Conservation (phyloP, 2,113 vertebrate species). For the Hystrix brachyura region DNA sequence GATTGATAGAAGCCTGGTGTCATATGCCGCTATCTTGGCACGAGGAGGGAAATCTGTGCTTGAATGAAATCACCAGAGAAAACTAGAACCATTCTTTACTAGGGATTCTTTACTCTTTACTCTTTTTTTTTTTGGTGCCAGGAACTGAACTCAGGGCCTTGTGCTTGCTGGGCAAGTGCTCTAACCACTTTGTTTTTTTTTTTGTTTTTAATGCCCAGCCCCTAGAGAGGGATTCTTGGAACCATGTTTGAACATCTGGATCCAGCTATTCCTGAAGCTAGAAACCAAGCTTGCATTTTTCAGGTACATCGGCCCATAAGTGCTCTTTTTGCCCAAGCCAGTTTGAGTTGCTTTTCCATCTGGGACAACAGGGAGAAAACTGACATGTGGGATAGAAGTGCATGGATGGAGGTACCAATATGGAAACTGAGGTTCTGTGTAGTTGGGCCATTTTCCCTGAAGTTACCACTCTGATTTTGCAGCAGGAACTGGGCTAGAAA, state of each 20-base stretch:
- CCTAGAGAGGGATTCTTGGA: not conserved
- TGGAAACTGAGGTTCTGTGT: not conserved
- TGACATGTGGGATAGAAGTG: not conserved
- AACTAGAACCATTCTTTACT: not conserved
- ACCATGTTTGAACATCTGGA: not conserved
- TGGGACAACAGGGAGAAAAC: not conserved
- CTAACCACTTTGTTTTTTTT: too few relatives aligned
- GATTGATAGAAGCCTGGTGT: too few relatives aligned
- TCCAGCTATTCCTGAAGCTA: not conserved
- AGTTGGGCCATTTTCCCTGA: not conserved
- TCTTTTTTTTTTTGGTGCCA: too few relatives aligned
- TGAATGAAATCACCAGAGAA: not conserved
- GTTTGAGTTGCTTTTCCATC: not conserved
- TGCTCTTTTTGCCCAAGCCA: not conserved
- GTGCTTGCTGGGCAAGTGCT: too few relatives aligned
- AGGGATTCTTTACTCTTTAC: too few relatives aligned
- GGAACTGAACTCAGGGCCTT: too few relatives aligned
- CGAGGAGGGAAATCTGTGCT: not conserved
- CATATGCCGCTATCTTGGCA: not conserved
- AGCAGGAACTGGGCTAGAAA: not conserved
- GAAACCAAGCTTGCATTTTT: not conserved
- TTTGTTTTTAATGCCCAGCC: too few relatives aligned
- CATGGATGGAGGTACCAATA: not conserved
- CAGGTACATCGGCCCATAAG: too few relatives aligned
- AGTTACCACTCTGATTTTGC: not conserved